Percentiles rank a stretch among this genome's conserved stretches.
phyloP scores from a whole-genome alignment of 2,888 invertebrate species.

The Cosmia pyralina region DNA sequence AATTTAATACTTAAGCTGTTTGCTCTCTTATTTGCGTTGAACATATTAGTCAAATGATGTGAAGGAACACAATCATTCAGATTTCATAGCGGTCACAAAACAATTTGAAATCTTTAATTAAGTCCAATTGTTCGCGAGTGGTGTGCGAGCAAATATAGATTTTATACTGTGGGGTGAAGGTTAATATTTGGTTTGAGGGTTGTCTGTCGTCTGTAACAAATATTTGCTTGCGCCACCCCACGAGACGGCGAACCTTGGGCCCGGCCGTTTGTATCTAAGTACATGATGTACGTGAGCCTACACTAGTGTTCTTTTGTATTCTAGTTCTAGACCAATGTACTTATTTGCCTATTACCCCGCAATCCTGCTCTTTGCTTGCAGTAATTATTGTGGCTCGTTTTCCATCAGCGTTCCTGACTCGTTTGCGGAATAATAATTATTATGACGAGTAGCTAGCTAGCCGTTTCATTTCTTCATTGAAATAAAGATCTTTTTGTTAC shows the following conservation, averaged over 20 bases:
- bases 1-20: constrained; percentile 4
- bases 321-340: constrained; percentile 19
- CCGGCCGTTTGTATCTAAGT: constrained; percentile 45
- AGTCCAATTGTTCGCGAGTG: constrained; percentile 56
- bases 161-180: constrained; percentile 60
- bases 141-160: constrained; percentile 58
- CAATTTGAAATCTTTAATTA: constrained; percentile 69
- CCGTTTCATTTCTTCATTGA: not conserved
- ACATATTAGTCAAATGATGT: constrained; percentile 9
- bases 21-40: constrained; percentile 12
- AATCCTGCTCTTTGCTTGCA: not conserved
- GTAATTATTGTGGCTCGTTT: constrained; percentile 20
- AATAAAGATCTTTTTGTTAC: not conserved
- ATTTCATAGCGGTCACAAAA: constrained; percentile 51
- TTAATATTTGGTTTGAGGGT: constrained; percentile 59
- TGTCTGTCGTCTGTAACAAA: constrained; percentile 67
- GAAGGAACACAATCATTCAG: constrained; percentile 22
- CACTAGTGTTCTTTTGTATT: constrained; percentile 37
- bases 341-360: no score
- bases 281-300: constrained; percentile 42
- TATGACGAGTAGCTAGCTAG: not conserved
- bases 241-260: constrained; percentile 60
- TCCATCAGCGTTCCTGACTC: not conserved
- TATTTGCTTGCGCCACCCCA: constrained; percentile 69
- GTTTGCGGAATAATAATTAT: not conserved